Base-by-base conservation (phyloP, 2,797 vertebrate genomes). In the Epinephelus malabaricus region DNA sequence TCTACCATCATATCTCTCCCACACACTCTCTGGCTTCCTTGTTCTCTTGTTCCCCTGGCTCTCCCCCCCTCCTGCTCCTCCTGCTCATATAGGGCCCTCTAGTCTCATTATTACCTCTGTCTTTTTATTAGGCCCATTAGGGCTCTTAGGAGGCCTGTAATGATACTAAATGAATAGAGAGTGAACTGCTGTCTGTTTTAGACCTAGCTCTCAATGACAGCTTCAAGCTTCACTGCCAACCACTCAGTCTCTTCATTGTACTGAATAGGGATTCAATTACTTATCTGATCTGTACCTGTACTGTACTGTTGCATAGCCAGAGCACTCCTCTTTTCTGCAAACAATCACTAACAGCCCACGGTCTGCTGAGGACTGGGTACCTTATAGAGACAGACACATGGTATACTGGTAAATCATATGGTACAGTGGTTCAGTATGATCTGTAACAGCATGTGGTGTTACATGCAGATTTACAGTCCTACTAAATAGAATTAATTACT, bases 101-200 rank as follows among this genome's bases (percentile, higher is more conserved):
- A 76, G 89, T 93, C 92, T 93, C 93, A 94, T 95, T 91, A 95
- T 95, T 93, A 93, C 93, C 93, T 93, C 93, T 92, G 91, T 95
- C 93, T 93, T 94, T 95, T 95, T 94, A 95, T 95, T 93, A 94
- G 89, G 90, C 93, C 92, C 92, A 94, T 94, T 92, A 95, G 93
- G 93, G 92, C 92, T 93, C 94, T 93, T 94, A 92, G 92, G 92
- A 91, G 94, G 92, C 90, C 92, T 88, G 90, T 93, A 95, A 95
- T 94, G 94, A 92, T 92, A 89, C 89, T 92, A 93, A 94, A 94
- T 95, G 94, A 94, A 94, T 89, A 91, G 94, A 94, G 93, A 94
- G 94, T 92, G 91, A 93, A 92, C 89, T 92, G 90, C 91, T 93
- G 92, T 94, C 92, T 88, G 94, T 91, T 94, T 92, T 91, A 90